Percentiles rank a stretch among this genome's conserved stretches.
Conservation (phyloP, 2,797 vertebrate species). For the Poeciliopsis paucimaculata region DNA sequence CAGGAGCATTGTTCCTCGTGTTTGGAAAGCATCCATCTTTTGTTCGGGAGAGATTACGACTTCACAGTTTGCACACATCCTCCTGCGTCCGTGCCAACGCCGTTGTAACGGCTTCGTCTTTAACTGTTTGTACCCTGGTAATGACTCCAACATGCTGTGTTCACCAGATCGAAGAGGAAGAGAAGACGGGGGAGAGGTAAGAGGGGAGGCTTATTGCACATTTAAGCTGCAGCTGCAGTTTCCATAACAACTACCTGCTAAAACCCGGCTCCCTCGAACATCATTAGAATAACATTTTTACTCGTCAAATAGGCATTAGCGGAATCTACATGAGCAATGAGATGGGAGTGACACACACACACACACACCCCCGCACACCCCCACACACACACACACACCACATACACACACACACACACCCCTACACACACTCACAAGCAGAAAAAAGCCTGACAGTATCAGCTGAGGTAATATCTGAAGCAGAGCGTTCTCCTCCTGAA, state of each 20-base stretch:
- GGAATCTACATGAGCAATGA: constrained; percentile 75
- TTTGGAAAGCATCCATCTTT: background rate
- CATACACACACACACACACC: constrained; percentile 2
- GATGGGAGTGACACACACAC: constrained; percentile 43
- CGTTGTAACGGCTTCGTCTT: constrained; percentile 59
- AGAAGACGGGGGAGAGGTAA: constrained; percentile 42
- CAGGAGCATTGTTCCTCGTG: background rate
- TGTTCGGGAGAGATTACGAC: constrained; percentile 20
- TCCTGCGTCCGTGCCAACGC: constrained; percentile 34
- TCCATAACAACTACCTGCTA: constrained; percentile 83
- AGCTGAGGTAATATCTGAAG: constrained; percentile 40
- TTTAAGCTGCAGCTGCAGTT: constrained; percentile 80
- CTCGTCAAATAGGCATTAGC: constrained; percentile 75
- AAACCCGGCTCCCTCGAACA: constrained; percentile 71
- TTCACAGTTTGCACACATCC: constrained; percentile 40
- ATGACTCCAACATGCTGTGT: constrained; percentile 71
- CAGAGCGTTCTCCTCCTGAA: constrained; percentile 16
- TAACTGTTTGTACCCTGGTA: constrained; percentile 71
- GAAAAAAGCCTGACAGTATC: constrained; percentile 37
- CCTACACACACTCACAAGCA: background rate
- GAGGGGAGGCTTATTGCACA: constrained; percentile 65
- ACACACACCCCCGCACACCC: background rate
- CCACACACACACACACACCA: too few species aligned
- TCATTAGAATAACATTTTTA: constrained; percentile 80
- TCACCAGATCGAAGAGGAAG: constrained; percentile 66